Base-by-base conservation (phyloP, 2,113 vertebrate genomes). In the Nicator chloris region DNA sequence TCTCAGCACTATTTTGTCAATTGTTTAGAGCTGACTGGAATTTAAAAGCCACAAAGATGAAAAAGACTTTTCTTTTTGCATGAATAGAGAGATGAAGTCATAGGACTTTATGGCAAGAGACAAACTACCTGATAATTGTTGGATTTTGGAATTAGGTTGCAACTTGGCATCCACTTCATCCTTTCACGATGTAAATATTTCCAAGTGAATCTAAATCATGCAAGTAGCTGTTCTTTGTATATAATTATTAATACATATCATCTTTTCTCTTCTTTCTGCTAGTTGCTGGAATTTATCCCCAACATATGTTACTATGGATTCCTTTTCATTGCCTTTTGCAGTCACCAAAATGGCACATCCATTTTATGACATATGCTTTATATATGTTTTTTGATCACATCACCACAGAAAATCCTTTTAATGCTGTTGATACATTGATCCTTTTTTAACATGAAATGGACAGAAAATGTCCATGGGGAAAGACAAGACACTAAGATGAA, bases 281-380 rank as follows among this genome's bases (percentile, higher is more conserved):
- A 85, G 50, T 66, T 4, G 2, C 39, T 80, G 47, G 63, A 92
- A 88, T 92, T 94, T 51, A 85, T 88, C 54, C 47, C 17, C n/a
- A 85, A 37, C 85, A 95, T 88, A 88, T 64, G 88, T 94, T 96
- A 88, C 79, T 88, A 64, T 49, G 71, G 51, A 90, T 88, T 96
- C 42, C 23, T 94, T 91, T 86, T 45, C 49, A 35, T 37, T 92
- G 90, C 85, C 81, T 94, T 94, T 96, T 91, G 40, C 90, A 97
- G 94, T 54, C 82, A 68, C 60, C 21, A 35, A 94, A 93, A 93
- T 22, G 24, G 63, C 68, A 96, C 63, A 82, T 91, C 35, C 47
- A 88, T 76, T 85, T 77, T 40, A 82, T 42, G 50, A 65, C 73
- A 96, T 72, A 82, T n/a, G 50, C 78, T 77, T 51, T 24, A 37